Evolutionary conservation across 1,140 invertebrate species (phyloP).

Genomic region (Hormaphis cornu): DNA sequence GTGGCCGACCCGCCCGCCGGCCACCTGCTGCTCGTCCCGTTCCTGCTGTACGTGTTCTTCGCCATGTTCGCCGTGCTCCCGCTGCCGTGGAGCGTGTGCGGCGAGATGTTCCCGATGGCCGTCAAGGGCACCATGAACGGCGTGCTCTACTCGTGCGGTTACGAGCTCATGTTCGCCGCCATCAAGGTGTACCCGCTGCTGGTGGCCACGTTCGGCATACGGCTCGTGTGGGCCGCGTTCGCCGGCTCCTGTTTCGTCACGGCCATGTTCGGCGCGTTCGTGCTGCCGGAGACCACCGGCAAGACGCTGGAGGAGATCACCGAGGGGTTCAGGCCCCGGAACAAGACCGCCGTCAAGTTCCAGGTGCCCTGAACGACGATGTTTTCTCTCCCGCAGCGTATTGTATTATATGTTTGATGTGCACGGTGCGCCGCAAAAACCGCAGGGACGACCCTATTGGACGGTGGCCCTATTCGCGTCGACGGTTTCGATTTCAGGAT

Average conservation of each 20-base stretch:
- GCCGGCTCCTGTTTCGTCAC: slow-evolving; percentile 46
- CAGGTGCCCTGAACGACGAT: not conserved
- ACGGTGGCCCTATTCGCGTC: too few species aligned
- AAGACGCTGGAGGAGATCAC: slow-evolving; percentile 65
- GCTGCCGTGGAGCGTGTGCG: slow-evolving; percentile 42
- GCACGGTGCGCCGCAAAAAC: too few species aligned
- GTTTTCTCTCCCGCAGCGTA: too few species aligned
- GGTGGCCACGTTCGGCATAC: slow-evolving; percentile 44
- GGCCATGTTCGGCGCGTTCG: slow-evolving; percentile 49
- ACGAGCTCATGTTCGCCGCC: slow-evolving; percentile 44
- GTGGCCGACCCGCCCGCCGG: not conserved
- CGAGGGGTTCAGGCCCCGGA: slow-evolving; percentile 30
- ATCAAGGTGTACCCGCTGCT: slow-evolving; percentile 49
- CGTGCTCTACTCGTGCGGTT: slow-evolving; percentile 48
- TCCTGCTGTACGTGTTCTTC: slow-evolving; percentile 41
- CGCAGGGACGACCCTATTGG: too few species aligned
- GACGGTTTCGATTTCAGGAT: too few species aligned
- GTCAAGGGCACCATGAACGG: slow-evolving; percentile 47
- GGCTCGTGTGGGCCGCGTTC: slow-evolving; percentile 52
- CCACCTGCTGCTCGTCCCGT: not conserved
- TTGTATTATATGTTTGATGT: too few species aligned
- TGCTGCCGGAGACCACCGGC: slow-evolving; percentile 72
- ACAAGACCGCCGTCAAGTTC: not conserved
- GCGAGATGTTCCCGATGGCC: slow-evolving; percentile 43
- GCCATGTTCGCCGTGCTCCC: slow-evolving; percentile 42